Base-by-base conservation (phyloP, 2,113 vertebrate species). In the Junco hyemalis region DNA sequence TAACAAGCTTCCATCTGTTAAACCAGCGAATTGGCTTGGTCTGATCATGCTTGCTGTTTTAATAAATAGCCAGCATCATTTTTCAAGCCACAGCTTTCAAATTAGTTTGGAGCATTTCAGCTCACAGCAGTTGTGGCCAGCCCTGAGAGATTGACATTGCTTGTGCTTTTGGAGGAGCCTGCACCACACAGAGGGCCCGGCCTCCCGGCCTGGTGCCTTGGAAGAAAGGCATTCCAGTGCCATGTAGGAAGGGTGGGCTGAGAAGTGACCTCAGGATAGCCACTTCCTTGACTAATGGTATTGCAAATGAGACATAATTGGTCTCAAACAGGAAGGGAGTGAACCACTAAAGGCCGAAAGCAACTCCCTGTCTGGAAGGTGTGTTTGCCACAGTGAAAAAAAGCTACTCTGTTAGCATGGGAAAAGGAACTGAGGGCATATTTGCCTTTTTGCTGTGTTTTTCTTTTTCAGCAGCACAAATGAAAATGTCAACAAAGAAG, bases 1-100 rank as follows among this genome's bases (percentile, higher is more conserved):
- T 88, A 93, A 93, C 93, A 96, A 94, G 86, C 92, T 93, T 94
- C 96, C 96, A 97, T 96, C 96, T 97, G 95, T 96, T 96, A 96
- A 94, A 81, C 82, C 70, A 92, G 63, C 1, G 76, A 96, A 56
- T 92, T 96, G 94, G 94, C 92, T 96, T 94, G 87, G 89, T 93
- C 71, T 92, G 86, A 93, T 95, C 80, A 42, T 82, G 78, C 86
- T 94, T 79, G 86, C 81, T 96, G 90, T 92, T 96, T 96, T 94
- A 97, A 91, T 96, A 96, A 96, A 94, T 90, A 95, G 76, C 87
- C 87, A 92, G 71, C 65, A 86, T 93, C 28, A 86, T 88, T 96
- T 97, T 94, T 96, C 86, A 93, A 91, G 78, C 96, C 95, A 78
- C 92, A 87, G 86, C 90, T 92, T 95, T 96, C 92, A 94, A 93